phyloP scores from a whole-genome alignment of 2,888 invertebrate species.

The Phania funesta region DNA sequence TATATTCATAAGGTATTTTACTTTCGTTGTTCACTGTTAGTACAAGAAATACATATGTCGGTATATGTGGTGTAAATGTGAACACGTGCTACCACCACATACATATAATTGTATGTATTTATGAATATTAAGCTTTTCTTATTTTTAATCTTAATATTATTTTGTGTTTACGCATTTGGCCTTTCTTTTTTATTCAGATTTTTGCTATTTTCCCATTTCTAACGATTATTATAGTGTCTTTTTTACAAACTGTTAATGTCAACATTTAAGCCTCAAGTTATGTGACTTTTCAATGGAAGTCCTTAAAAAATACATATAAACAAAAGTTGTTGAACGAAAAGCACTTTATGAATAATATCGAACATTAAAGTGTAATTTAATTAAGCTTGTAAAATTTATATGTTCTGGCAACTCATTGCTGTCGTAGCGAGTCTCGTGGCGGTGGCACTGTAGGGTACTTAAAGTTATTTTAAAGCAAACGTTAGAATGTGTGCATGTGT shows the following conservation, averaged over 20 bases:
- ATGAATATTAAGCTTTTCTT: slow-evolving; percentile 23
- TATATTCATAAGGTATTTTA: too few species aligned
- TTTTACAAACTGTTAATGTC: slow-evolving; percentile 60
- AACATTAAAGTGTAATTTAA: slow-evolving; percentile 67
- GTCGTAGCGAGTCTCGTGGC: too few species aligned
- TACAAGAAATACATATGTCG: not conserved
- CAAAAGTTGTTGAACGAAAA: not conserved
- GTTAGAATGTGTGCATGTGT: not conserved
- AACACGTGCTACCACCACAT: too few species aligned
- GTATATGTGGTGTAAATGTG: too few species aligned
- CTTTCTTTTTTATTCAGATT: slow-evolving; percentile 4
- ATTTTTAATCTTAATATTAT: slow-evolving; percentile 30
- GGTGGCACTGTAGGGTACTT: slow-evolving; percentile 5
- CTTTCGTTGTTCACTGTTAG: not conserved
- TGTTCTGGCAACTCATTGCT: slow-evolving; percentile 31
- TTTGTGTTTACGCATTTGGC: not conserved
- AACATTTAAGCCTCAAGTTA: slow-evolving; percentile 60
- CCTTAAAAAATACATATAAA: slow-evolving; percentile 10
- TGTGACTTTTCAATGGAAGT: slow-evolving; percentile 13
- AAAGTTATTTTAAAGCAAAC: slow-evolving; percentile 8
- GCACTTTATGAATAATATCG: slow-evolving; percentile 66
- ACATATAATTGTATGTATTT: not conserved
- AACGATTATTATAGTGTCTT: slow-evolving; percentile 58
- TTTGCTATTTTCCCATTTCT: slow-evolving; percentile 56
- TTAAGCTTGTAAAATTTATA: slow-evolving; percentile 64